Evolutionary conservation across 2,888 invertebrate species (phyloP).

Genomic region (Phorcus lineatus): DNA sequence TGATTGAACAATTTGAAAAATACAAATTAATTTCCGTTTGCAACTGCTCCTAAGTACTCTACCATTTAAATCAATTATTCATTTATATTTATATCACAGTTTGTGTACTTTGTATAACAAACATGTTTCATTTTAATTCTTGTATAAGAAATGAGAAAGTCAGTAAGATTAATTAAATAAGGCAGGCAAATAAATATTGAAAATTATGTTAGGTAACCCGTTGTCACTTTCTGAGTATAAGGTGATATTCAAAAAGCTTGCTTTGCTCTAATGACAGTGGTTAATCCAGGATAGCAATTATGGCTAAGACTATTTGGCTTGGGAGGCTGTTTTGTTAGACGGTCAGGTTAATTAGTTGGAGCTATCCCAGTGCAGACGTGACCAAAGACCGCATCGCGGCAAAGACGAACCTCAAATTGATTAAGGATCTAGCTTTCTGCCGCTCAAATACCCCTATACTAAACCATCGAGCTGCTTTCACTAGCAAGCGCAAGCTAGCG

Average conservation of each 20-base stretch:
- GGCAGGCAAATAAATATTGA: too few species aligned
- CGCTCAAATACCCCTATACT: slow-evolving; percentile 18
- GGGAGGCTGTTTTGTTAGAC: slow-evolving; percentile 17
- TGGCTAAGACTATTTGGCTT: slow-evolving; percentile 8
- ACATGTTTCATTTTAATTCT: too few species aligned
- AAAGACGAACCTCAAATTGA: slow-evolving; percentile 12
- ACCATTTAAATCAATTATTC: too few species aligned
- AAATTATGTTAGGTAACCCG: too few species aligned
- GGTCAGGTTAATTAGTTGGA: slow-evolving; percentile 13
- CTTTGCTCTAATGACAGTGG: background rate
- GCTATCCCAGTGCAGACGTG: slow-evolving; percentile 16
- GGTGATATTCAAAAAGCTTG: background rate
- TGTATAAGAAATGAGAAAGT: too few species aligned
- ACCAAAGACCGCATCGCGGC: background rate
- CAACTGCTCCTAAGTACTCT: too few species aligned
- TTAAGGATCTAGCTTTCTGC: slow-evolving; percentile 19
- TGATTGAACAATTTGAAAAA: background rate
- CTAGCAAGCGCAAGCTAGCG: slow-evolving; percentile 10
- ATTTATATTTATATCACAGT: too few species aligned
- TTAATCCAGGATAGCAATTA: slow-evolving; percentile 5
- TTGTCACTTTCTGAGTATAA: too few species aligned
- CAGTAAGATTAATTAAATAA: too few species aligned
- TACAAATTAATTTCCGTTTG: background rate
- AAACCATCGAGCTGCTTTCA: slow-evolving; percentile 10
- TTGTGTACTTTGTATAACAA: too few species aligned